Percentiles rank a stretch among this genome's conserved stretches.
Conservation (phyloP, 2,113 vertebrate genomes). For the Amphiprion percula region DNA sequence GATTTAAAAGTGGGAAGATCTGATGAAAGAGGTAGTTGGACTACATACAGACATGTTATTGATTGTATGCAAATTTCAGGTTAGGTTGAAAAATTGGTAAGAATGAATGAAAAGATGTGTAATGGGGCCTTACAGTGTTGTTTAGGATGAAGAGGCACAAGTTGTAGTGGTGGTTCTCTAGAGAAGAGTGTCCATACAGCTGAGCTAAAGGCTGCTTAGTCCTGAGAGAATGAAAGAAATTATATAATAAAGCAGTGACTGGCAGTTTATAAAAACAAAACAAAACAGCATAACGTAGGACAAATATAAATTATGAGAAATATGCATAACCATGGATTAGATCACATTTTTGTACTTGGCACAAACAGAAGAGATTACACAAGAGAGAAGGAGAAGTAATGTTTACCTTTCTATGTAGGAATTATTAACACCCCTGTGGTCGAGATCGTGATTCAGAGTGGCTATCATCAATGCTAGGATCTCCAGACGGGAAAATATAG, state of each 20-base stretch:
- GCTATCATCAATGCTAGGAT: constrained; percentile 91
- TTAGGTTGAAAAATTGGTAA: too few species aligned
- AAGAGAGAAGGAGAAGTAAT: neutral
- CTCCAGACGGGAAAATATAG: constrained; percentile 88
- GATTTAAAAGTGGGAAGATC: neutral
- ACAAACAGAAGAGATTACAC: neutral
- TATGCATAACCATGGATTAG: neutral
- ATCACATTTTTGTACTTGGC: neutral
- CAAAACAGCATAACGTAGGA: neutral
- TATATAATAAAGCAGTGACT: neutral
- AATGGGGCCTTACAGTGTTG: constrained; percentile 86
- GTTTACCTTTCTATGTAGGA: constrained; percentile 92
- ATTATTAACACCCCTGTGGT: constrained; percentile 95
- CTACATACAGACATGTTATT: too few species aligned
- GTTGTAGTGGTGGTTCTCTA: constrained; percentile 95
- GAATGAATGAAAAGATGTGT: neutral
- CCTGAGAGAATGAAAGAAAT: constrained; percentile 71
- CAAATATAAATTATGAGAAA: neutral
- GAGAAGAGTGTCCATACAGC: constrained; percentile 92
- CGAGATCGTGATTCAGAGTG: constrained; percentile 91
- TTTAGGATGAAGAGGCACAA: constrained; percentile 95
- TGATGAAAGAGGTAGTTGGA: neutral
- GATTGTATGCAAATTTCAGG: neutral
- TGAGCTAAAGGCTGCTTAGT: constrained; percentile 93
- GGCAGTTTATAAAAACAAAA: neutral